Evolutionary conservation across 2,113 vertebrate species (phyloP).

Genomic region (Gyps fulvus): DNA sequence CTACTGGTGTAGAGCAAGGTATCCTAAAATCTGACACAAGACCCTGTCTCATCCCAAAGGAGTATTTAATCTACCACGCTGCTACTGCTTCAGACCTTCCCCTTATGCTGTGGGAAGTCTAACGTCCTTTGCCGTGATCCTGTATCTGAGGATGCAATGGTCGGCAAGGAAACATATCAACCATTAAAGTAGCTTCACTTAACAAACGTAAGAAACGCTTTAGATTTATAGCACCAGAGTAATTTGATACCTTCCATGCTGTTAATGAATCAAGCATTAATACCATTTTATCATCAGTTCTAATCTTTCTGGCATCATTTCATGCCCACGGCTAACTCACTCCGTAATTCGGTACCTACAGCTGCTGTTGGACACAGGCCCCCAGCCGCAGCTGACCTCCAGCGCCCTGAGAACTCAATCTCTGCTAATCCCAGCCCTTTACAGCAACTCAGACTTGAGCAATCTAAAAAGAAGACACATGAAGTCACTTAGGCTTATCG

Average conservation of each 20-base stretch:
- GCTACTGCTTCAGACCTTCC: background rate
- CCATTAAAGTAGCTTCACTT: background rate
- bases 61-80: background rate
- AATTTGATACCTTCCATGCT: background rate
- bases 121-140: background rate
- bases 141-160: background rate
- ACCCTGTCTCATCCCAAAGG: background rate
- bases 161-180: background rate
- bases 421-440: constrained; percentile 25
- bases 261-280: background rate
- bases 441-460: background rate
- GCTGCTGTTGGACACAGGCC: background rate
- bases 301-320: constrained; percentile 10
- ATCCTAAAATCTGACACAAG: background rate
- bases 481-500: constrained; percentile 28
- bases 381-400: background rate
- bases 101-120: background rate
- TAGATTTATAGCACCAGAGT: background rate
- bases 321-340: background rate
- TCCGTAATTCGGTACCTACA: background rate
- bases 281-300: background rate
- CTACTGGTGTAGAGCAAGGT: background rate
- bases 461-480: background rate
- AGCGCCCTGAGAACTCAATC: background rate
- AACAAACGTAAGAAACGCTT: background rate